Evolutionary conservation across 1,140 invertebrate genomes (phyloP).

Genomic region (Bombyx mandarina): DNA sequence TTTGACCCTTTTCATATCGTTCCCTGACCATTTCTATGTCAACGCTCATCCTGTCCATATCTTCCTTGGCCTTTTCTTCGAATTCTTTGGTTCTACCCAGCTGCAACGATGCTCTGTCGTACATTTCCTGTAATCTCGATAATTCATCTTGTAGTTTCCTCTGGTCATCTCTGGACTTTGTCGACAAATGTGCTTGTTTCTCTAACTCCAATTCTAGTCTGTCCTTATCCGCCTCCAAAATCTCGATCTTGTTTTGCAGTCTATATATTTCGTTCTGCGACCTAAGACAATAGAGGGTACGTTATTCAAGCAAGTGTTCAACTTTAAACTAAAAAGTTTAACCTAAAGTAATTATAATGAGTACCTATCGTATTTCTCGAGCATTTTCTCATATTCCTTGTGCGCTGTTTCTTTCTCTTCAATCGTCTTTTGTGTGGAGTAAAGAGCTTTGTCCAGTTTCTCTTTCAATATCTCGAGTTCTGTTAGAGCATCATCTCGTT

Average conservation of each 20-base stretch:
- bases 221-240: conserved; percentile 88
- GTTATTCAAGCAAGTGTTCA: too few species aligned
- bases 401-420: conserved; percentile 90
- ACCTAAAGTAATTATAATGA: conserved; percentile 5
- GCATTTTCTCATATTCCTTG: conserved; percentile 92
- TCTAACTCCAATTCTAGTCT: conserved; percentile 88
- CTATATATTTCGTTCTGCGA: conserved; percentile 91
- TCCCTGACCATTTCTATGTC: conserved; percentile 91
- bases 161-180: conserved; percentile 88
- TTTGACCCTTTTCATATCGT: conserved; percentile 89
- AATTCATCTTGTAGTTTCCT: conserved; percentile 89
- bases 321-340: too few species aligned
- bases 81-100: conserved; percentile 87
- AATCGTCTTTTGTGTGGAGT: conserved; percentile 82
- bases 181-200: conserved; percentile 82
- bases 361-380: conserved; percentile 94
- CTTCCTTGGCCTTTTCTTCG: conserved; percentile 92
- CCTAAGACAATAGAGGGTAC: conserved; percentile 62
- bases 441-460: conserved; percentile 88
- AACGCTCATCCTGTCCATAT: conserved; percentile 83
- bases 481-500: conserved; percentile 86
- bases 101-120: conserved; percentile 87
- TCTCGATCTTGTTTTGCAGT: conserved; percentile 88
- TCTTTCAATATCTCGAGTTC: conserved; percentile 91
- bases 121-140: conserved; percentile 86